Evolutionary conservation across 2,113 vertebrate genomes (phyloP), one percentile per base, ranked within the genome.

Genomic region (Mirounga angustirostris): DNA sequence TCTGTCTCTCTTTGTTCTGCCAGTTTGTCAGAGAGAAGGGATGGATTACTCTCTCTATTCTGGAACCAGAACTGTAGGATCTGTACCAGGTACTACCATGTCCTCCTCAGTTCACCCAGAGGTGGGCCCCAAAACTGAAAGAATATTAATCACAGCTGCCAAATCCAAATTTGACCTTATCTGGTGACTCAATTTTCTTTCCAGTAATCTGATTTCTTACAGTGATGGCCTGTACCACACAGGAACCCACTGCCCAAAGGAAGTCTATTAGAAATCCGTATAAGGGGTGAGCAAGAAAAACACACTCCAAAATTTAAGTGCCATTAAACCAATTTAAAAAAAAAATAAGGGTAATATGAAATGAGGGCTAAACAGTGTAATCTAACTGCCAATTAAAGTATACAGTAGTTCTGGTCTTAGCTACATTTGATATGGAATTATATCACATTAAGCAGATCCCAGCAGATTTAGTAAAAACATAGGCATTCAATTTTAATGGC

Each of bases 321-420:
- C 96, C 93, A 87, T 96, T 97, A 97, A 94, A 93, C 84, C 65
- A 86, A 81, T 92, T 94, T 86, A 83, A 61, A 46, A 59, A 89
- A 59, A 76, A 94, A 93, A 91, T 93, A 91, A 95, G 87, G 40
- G 80, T 94, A 52, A 85, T 67, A 80, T 52, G 94, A 94, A 95
- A 76, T 65, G 95, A 97, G 96, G 89, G 97, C 95, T 97, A 93
- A 94, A 82, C 52, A 89, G 69, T 78, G 81, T 94, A 81, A 74
- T 61, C 65, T 94, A 97, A 97, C 94, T 97, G 96, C 92, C 95
- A 96, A 69, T 90, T 96, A 54, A 79, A 79, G 69, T 59, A 89
- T 50, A 43, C 8, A 76, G 76, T 93, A 96, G 71, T 58, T 91
- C 73, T 97, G 79, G 58, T 79, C 83, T 96, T 81, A 85, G 87